phyloP scores from a whole-genome alignment of 2,888 invertebrate genomes.

The Vannuccia rotundouncinata region DNA sequence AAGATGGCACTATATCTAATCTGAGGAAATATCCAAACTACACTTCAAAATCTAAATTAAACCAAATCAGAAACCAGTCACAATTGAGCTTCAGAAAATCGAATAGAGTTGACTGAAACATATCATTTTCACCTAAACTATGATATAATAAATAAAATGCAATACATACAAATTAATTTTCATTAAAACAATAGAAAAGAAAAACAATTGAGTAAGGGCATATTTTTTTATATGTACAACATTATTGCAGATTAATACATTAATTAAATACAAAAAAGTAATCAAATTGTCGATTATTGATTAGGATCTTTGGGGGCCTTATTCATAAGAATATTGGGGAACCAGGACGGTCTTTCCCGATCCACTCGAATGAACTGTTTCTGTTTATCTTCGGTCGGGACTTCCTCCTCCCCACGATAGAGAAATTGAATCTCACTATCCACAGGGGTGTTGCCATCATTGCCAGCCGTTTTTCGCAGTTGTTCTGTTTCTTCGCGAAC shows the following conservation, averaged over 20 bases:
- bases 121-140: too few relatives aligned
- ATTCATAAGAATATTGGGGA: background rate
- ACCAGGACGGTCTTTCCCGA: background rate
- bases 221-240: too few relatives aligned
- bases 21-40: too few relatives aligned
- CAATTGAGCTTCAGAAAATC: too few relatives aligned
- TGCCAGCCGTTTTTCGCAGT: conserved; percentile 70
- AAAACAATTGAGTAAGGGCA: background rate
- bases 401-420: background rate
- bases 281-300: background rate
- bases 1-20: too few relatives aligned
- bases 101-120: too few relatives aligned
- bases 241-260: too few relatives aligned
- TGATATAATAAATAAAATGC: too few relatives aligned
- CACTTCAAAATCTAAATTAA: too few relatives aligned
- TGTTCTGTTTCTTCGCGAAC: conserved; percentile 72
- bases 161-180: too few relatives aligned
- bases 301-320: background rate
- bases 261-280: too few relatives aligned
- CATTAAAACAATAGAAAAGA: background rate
- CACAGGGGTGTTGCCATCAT: conserved; percentile 58
- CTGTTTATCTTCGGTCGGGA: background rate
- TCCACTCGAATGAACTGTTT: background rate
- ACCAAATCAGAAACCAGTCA: too few relatives aligned
- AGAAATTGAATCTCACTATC: background rate